Percentiles rank a stretch among this genome's conserved stretches.
phyloP scores from a whole-genome alignment of 2,888 invertebrate genomes.

The Heliconius cydno region DNA sequence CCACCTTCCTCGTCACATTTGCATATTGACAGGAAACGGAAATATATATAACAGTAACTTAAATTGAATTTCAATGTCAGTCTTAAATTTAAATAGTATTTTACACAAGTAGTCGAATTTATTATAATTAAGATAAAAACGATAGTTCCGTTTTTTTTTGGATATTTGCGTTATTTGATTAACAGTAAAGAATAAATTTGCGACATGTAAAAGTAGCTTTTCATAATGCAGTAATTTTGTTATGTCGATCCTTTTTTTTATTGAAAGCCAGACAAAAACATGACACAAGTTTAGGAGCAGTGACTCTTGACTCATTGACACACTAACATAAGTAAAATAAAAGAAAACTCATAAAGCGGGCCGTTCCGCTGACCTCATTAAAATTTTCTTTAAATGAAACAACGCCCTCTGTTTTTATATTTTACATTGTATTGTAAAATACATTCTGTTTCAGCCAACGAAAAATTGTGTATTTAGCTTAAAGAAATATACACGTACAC shows the following conservation, averaged over 20 bases:
- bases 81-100: constrained; percentile 12
- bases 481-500: background rate
- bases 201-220: no score
- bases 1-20: constrained; percentile 30
- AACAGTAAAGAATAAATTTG: background rate
- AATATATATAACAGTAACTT: constrained; percentile 17
- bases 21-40: constrained; percentile 30
- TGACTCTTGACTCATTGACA: constrained; percentile 20
- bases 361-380: constrained; percentile 15
- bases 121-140: background rate
- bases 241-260: background rate
- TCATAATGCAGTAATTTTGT: background rate
- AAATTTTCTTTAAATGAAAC: constrained; percentile 5
- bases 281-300: background rate
- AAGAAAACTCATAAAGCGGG: constrained; percentile 14
- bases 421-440: background rate
- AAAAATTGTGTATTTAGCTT: background rate
- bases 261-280: background rate
- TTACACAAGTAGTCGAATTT: background rate
- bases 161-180: background rate
- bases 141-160: background rate
- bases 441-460: background rate
- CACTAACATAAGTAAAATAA: constrained; percentile 7
- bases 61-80: constrained; percentile 19
- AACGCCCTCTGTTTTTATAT: background rate